These are phyloP conservation scores for Ferdinandea cuprea DNA, from an alignment of 2,888 invertebrate species.

Conservation along the genomic window DNA sequence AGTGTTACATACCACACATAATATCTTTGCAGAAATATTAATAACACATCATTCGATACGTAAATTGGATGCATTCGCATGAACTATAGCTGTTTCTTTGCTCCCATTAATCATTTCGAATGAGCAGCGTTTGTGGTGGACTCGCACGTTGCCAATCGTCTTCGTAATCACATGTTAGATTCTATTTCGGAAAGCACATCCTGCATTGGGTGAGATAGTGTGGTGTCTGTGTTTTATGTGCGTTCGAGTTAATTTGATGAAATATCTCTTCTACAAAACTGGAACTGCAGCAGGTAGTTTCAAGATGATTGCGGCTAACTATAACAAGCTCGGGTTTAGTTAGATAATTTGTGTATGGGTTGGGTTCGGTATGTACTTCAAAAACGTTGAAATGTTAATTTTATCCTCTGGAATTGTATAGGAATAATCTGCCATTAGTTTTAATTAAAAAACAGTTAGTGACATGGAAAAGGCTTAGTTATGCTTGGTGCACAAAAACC, in stretches of 20 bases:
- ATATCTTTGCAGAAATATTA: slow-evolving; percentile 72
- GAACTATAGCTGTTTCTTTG: slow-evolving; percentile 52
- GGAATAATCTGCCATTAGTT: no score
- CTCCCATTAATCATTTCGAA: slow-evolving; percentile 66
- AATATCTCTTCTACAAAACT: slow-evolving; percentile 15
- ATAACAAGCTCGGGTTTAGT: slow-evolving; percentile 51
- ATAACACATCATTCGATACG: slow-evolving; percentile 75
- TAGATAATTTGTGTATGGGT: slow-evolving; percentile 46
- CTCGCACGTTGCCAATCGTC: slow-evolving; percentile 33
- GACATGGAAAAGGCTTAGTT: no score
- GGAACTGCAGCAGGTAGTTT: slow-evolving; percentile 36
- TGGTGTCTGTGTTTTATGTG: slow-evolving; percentile 63
- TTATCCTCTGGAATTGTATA: slow-evolving; percentile 16
- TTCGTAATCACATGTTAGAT: slow-evolving; percentile 67
- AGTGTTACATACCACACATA: slow-evolving; percentile 51
- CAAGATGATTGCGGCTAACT: slow-evolving; percentile 33
- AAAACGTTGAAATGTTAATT: slow-evolving; percentile 22
- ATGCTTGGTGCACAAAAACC: no score
- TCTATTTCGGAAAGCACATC: slow-evolving; percentile 59
- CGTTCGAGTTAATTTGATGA: slow-evolving; percentile 45
- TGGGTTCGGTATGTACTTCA: slow-evolving; percentile 1
- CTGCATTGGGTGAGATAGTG: slow-evolving; percentile 18
- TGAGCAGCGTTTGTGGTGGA: slow-evolving; percentile 53
- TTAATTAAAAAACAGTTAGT: no score
- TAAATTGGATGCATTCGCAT: slow-evolving; percentile 74